Conservation (phyloP, 1,140 invertebrate genomes). For the Drosophila eugracilis region DNA sequence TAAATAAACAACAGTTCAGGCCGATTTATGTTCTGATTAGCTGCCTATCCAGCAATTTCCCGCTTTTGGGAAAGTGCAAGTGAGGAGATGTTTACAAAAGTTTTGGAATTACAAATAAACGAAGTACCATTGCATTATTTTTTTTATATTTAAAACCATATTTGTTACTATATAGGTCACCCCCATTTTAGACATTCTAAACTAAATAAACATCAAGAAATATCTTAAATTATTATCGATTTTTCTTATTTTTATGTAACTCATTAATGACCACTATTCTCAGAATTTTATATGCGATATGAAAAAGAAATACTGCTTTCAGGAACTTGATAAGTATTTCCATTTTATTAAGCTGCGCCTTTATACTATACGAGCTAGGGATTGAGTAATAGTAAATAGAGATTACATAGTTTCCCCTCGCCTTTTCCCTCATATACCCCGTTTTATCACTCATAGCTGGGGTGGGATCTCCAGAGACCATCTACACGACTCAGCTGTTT, state of each 20-base stretch:
- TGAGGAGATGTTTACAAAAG: background rate
- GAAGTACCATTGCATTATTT: too few relatives aligned
- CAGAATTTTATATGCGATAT: too few relatives aligned
- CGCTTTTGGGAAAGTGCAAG: background rate
- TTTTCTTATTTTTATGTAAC: background rate
- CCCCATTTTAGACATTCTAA: too few relatives aligned
- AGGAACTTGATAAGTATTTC: too few relatives aligned
- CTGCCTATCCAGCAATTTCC: constrained; percentile 20
- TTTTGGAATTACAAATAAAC: too few relatives aligned
- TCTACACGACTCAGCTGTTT: constrained; percentile 42
- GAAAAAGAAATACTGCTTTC: too few relatives aligned
- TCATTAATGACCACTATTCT: too few relatives aligned
- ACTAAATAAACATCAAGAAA: too few relatives aligned
- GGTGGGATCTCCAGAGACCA: constrained; percentile 18
- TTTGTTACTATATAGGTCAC: too few relatives aligned
- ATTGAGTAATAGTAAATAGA: background rate
- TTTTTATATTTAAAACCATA: background rate
- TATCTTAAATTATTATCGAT: background rate
- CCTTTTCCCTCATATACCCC: constrained; percentile 14
- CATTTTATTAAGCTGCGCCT: too few relatives aligned
- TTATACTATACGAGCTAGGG: background rate
- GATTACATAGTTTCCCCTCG: background rate
- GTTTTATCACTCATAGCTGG: constrained; percentile 10
- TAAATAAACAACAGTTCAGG: constrained; percentile 17
- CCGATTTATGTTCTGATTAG: background rate